A percentile compares a stretch with the other conserved stretches of the same genome.
These are phyloP conservation scores for Phylloscopus collybita DNA, from an alignment of 2,797 vertebrate species.

Conservation along the genomic window DNA sequence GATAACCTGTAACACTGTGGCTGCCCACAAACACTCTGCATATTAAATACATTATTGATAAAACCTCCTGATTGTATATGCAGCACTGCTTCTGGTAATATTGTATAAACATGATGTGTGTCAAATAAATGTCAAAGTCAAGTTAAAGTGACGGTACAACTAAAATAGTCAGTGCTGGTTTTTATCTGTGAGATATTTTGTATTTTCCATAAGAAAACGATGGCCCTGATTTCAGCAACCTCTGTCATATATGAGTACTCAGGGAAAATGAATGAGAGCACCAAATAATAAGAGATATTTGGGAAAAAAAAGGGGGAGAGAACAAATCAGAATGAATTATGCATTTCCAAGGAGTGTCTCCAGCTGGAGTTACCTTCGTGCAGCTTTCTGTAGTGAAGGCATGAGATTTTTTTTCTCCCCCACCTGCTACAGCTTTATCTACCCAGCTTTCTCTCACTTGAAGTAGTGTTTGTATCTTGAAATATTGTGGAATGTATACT, in stretches of 20 bases:
- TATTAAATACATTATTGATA: constrained; percentile 58
- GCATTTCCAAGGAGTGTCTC: background rate
- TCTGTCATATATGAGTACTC: background rate
- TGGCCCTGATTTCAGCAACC: background rate
- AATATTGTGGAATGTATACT: background rate
- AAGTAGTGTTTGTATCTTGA: constrained; percentile 8
- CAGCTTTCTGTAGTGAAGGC: background rate
- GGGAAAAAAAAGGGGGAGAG: background rate
- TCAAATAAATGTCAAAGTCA: background rate
- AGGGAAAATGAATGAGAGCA: background rate
- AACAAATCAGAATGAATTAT: background rate
- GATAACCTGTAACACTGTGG: constrained; percentile 49
- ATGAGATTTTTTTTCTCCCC: constrained; percentile 5
- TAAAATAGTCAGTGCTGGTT: background rate
- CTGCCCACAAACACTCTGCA: constrained; percentile 58
- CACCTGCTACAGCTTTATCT: background rate
- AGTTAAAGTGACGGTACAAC: background rate
- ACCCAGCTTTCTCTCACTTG: background rate
- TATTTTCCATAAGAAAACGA: background rate
- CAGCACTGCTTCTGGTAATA: background rate
- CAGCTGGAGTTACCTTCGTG: background rate
- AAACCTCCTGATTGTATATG: background rate
- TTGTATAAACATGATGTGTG: background rate
- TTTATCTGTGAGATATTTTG: background rate
- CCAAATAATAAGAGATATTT: background rate